Percentiles rank a stretch among this genome's conserved stretches.
Conservation (phyloP, 2,113 vertebrate species). For the Neogobius melanostomus region DNA sequence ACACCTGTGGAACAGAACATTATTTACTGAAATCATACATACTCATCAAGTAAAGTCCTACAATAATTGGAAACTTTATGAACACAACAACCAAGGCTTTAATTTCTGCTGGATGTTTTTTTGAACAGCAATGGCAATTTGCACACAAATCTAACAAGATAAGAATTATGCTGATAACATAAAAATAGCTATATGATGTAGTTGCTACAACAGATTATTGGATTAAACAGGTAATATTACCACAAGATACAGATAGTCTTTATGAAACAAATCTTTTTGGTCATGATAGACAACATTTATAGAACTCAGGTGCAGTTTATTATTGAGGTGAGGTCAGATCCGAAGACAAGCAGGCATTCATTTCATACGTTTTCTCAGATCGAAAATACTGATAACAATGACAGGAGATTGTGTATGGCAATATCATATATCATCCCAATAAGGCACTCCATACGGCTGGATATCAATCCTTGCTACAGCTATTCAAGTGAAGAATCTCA, state of each 20-base stretch:
- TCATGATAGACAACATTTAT: no score
- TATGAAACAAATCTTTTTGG: no score
- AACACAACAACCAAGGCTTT: conserved; percentile 2
- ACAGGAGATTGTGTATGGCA: conserved; percentile 35
- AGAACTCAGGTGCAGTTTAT: no score
- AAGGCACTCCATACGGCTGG: conserved; percentile 57
- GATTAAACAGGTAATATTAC: neutral
- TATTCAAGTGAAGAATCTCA: conserved; percentile 8
- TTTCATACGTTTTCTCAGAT: conserved; percentile 19
- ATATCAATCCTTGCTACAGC: conserved; percentile 4
- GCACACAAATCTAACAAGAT: neutral
- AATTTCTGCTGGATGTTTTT: neutral
- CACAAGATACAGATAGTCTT: neutral
- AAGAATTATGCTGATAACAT: conserved; percentile 1
- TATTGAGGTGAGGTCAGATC: neutral
- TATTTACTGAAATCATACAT: conserved; percentile 23
- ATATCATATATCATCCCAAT: conserved; percentile 32
- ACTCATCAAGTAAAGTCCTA: conserved; percentile 44
- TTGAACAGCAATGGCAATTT: conserved; percentile 12
- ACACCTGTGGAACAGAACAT: conserved; percentile 35
- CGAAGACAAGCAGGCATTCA: neutral
- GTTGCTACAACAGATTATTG: conserved; percentile 1
- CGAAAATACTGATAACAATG: conserved; percentile 27
- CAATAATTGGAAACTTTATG: conserved; percentile 11
- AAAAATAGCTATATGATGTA: conserved; percentile 12